These are phyloP conservation scores for Pteropus rufus DNA, from an alignment of 2,797 vertebrate species.

Conservation along the genomic window DNA sequence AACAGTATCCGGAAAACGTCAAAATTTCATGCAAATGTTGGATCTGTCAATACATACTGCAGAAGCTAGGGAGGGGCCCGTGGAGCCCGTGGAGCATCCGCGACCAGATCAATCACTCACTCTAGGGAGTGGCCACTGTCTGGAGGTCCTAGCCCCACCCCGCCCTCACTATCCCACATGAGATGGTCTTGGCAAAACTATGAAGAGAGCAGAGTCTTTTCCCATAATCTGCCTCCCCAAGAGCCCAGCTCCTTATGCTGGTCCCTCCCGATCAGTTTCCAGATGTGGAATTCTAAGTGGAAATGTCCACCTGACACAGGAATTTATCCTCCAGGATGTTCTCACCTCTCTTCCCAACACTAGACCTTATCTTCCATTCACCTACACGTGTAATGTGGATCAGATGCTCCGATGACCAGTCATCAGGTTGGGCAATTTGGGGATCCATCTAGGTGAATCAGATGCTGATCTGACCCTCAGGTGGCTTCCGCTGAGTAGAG, in stretches of 20 bases:
- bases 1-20: neutral
- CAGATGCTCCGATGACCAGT: neutral
- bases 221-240: neutral
- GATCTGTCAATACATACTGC: neutral
- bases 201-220: neutral
- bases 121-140: neutral
- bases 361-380: neutral
- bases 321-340: neutral
- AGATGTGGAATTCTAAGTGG: neutral
- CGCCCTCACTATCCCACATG: neutral
- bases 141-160: neutral
- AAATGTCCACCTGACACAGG: neutral
- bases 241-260: neutral
- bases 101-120: neutral
- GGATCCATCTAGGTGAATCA: neutral
- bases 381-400: neutral
- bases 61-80: neutral
- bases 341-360: neutral
- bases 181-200: neutral
- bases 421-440: neutral
- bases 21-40: neutral
- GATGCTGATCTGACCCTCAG: neutral
- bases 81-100: too few species aligned
- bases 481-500: accelerated
- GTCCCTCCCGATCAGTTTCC: neutral